phyloP scores from a whole-genome alignment of 2,113 vertebrate genomes.

The Halichoeres trimaculatus region DNA sequence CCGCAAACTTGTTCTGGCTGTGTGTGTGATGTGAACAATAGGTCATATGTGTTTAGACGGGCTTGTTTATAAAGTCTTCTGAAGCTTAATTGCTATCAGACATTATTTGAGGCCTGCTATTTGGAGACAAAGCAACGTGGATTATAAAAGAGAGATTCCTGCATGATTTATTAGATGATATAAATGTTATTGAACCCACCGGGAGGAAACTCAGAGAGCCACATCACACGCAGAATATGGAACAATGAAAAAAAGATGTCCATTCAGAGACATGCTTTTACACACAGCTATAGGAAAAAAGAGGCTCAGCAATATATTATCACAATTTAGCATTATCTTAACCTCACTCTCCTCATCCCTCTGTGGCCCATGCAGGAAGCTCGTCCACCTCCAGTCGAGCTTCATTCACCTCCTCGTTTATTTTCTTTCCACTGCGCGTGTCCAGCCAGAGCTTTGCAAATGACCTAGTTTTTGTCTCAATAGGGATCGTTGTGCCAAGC shows the following conservation, averaged over 20 bases:
- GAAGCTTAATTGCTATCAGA: slow-evolving; percentile 60
- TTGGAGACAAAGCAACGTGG: slow-evolving; percentile 9
- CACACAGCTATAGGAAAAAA: slow-evolving; percentile 4
- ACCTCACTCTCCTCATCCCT: slow-evolving; percentile 55
- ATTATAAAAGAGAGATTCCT: slow-evolving; percentile 51
- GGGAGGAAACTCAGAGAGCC: slow-evolving; percentile 42
- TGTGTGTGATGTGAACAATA: slow-evolving; percentile 50
- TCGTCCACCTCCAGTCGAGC: slow-evolving; percentile 60
- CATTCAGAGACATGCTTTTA: slow-evolving; percentile 14
- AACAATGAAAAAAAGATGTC: slow-evolving; percentile 34
- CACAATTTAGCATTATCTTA: slow-evolving; percentile 41
- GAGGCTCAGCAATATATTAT: slow-evolving; percentile 46
- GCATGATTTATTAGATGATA: slow-evolving; percentile 44
- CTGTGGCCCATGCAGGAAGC: slow-evolving; percentile 68
- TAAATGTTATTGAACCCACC: slow-evolving; percentile 53
- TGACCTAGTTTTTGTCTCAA: slow-evolving; percentile 82
- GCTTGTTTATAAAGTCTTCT: slow-evolving; percentile 49
- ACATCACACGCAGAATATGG: slow-evolving; percentile 26
- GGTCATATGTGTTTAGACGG: slow-evolving; percentile 51
- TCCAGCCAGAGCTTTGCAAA: slow-evolving; percentile 67
- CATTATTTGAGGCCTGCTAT: slow-evolving; percentile 18
- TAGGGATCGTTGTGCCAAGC: slow-evolving; percentile 68
- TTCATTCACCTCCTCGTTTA: slow-evolving; percentile 65
- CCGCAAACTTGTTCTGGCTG: slow-evolving; percentile 46
- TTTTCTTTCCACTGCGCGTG: slow-evolving; percentile 68